These are phyloP conservation scores for Rhodeus uyekii DNA, from an alignment of 2,797 vertebrate species.

Conservation along the genomic window DNA sequence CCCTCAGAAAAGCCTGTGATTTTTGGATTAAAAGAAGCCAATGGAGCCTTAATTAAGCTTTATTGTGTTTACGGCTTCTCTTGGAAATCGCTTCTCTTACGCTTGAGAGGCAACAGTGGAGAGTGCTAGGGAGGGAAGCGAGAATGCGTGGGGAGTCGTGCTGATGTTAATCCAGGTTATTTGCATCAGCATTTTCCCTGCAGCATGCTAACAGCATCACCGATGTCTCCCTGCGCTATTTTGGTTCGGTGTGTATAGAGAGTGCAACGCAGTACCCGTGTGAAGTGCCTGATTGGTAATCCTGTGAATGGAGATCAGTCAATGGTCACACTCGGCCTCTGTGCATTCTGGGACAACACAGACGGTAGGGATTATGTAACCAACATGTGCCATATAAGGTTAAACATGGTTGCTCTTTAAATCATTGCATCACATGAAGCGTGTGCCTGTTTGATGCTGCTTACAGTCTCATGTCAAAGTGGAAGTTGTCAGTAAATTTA, in stretches of 20 bases:
- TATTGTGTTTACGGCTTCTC: conserved; percentile 50
- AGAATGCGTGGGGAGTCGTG: not conserved
- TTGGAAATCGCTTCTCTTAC: conserved; percentile 32
- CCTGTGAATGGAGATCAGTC: conserved; percentile 74
- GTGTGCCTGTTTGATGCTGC: not conserved
- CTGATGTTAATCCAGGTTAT: conserved; percentile 22
- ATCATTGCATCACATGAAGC: conserved; percentile 14
- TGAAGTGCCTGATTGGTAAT: conserved; percentile 73
- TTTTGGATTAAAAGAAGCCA: conserved; percentile 60
- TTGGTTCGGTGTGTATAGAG: conserved; percentile 28
- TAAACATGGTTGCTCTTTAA: conserved; percentile 25
- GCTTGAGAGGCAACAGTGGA: conserved; percentile 17
- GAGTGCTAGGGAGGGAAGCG: not conserved
- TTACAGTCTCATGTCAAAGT: not conserved
- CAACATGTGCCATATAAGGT: conserved; percentile 29
- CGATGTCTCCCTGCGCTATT: not conserved
- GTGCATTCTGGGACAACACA: conserved; percentile 42
- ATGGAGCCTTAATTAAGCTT: conserved; percentile 62
- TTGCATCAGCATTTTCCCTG: conserved; percentile 20
- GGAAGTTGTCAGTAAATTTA: not conserved
- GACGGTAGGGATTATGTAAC: conserved; percentile 49
- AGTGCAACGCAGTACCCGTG: conserved; percentile 52
- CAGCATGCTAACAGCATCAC: conserved; percentile 26
- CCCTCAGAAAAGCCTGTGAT: conserved; percentile 58
- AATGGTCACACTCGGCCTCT: conserved; percentile 29